Percentiles rank a stretch among this genome's conserved stretches.
These are phyloP conservation scores for Montipora capitata DNA, from an alignment of 92 coral and sea anemone species.

Conservation along the genomic window DNA sequence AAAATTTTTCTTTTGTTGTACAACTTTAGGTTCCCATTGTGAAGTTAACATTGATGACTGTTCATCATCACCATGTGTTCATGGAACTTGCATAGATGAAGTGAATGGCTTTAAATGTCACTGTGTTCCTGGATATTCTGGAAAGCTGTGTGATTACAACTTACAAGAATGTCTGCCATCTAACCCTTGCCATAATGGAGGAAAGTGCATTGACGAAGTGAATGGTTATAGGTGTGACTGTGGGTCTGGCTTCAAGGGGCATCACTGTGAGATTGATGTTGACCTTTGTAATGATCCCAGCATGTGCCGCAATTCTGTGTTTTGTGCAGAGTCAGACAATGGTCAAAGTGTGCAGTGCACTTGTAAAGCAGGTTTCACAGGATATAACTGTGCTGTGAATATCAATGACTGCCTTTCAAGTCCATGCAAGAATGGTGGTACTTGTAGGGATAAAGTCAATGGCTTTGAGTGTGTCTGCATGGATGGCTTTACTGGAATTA, in stretches of 20 bases:
- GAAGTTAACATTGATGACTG: slow-evolving; percentile 97
- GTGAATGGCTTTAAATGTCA: slow-evolving; percentile 87
- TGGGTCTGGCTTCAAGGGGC: slow-evolving; percentile 91
- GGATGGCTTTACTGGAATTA: slow-evolving; percentile 86
- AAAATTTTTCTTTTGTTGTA: neutral
- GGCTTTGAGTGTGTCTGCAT: slow-evolving; percentile 86
- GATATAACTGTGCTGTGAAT: slow-evolving; percentile 95
- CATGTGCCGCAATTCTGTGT: slow-evolving; percentile 82
- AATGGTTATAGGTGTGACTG: slow-evolving; percentile 91
- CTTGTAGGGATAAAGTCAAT: slow-evolving; percentile 87
- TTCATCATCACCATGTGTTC: slow-evolving; percentile 84
- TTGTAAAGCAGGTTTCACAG: slow-evolving; percentile 93
- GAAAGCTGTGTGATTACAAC: slow-evolving; percentile 81
- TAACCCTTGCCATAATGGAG: slow-evolving; percentile 92
- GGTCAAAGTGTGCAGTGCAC: slow-evolving; percentile 89
- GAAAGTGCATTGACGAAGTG: slow-evolving; percentile 91
- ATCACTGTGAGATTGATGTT: slow-evolving; percentile 87
- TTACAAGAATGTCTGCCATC: slow-evolving; percentile 88
- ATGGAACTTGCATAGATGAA: slow-evolving; percentile 92
- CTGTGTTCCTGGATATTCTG: slow-evolving; percentile 92
- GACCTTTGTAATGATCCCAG: slow-evolving; percentile 92
- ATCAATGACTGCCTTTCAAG: slow-evolving; percentile 89
- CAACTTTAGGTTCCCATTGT: slow-evolving; percentile 87
- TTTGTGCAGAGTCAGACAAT: slow-evolving; percentile 77
- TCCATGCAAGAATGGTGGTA: slow-evolving; percentile 97